Percentiles rank a stretch among this genome's conserved stretches.
Evolutionary conservation across 2,113 vertebrate genomes (phyloP).

Genomic region (Mixornis gularis): DNA sequence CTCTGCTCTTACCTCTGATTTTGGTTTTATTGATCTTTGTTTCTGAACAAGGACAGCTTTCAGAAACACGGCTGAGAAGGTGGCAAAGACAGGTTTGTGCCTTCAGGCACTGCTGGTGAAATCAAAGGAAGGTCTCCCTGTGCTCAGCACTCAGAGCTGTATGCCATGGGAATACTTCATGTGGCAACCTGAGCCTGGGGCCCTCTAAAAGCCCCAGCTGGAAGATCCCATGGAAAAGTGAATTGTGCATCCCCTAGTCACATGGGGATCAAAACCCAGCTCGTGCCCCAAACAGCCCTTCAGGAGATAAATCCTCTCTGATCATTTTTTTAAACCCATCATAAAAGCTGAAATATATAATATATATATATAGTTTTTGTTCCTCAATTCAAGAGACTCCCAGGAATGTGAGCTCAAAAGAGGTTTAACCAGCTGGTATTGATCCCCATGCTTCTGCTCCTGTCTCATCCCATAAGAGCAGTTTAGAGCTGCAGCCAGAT

Average conservation of each 20-base stretch:
- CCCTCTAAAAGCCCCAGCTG: background rate
- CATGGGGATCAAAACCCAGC: background rate
- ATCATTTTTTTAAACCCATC: background rate
- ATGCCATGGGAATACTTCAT: background rate
- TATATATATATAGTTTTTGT: background rate
- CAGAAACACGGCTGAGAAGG: background rate
- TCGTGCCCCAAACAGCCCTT: background rate
- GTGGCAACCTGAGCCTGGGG: background rate
- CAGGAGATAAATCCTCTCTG: background rate
- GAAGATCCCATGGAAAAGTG: background rate
- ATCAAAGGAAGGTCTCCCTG: background rate
- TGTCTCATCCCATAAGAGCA: background rate
- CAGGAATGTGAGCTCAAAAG: background rate
- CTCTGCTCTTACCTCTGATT: background rate
- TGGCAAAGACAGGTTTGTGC: background rate
- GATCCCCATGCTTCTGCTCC: background rate
- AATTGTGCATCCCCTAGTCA: background rate
- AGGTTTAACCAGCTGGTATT: background rate
- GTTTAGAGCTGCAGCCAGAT: background rate
- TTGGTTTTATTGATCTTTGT: conserved; percentile 5
- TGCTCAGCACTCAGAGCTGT: background rate
- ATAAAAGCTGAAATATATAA: background rate
- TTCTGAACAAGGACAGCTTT: background rate
- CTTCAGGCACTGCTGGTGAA: background rate
- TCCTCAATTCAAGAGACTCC: background rate